A percentile compares a stretch with the other conserved stretches of the same genome.
These are phyloP conservation scores for Meloidogyne exigua DNA, from an alignment of 1,140 invertebrate genomes.

Conservation along the genomic window DNA sequence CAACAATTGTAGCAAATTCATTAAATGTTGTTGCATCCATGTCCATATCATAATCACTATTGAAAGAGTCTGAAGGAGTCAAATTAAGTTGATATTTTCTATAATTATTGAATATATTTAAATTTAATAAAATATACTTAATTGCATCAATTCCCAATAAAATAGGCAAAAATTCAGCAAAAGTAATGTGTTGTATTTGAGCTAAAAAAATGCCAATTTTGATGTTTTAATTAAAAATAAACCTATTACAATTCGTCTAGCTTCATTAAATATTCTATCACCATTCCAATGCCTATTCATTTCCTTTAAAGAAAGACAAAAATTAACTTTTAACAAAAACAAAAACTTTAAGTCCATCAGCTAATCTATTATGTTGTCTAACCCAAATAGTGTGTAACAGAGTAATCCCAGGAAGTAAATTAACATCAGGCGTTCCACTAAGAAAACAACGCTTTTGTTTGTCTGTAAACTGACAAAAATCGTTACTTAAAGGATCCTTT, in stretches of 20 bases:
- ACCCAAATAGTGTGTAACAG: conserved; percentile 81
- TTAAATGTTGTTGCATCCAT: conserved; percentile 46
- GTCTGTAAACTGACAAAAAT: conserved; percentile 36
- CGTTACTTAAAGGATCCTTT: conserved; percentile 31
- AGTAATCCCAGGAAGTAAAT: conserved; percentile 83
- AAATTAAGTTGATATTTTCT: conserved; percentile 45
- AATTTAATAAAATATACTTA: conserved; percentile 27
- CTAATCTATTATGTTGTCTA: conserved; percentile 71
- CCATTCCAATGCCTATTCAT: conserved; percentile 92
- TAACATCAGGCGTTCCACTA: conserved; percentile 74
- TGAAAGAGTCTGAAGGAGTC: conserved; percentile 30
- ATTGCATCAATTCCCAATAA: conserved; percentile 59
- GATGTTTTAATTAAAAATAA: conserved; percentile 69
- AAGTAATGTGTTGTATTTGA: conserved; percentile 61
- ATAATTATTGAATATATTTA: conserved; percentile 31
- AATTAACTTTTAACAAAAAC: not conserved
- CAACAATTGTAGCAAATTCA: conserved; percentile 46
- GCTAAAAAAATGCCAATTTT: conserved; percentile 64
- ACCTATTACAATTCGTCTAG: conserved; percentile 72
- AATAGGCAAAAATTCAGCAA: conserved; percentile 64
- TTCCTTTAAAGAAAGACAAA: conserved; percentile 67
- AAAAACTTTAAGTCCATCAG: conserved; percentile 46
- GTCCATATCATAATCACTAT: conserved; percentile 46
- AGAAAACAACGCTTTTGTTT: conserved; percentile 48
- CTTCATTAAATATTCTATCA: conserved; percentile 86